These are phyloP conservation scores for Cynaeus angustus DNA, from an alignment of 2,888 invertebrate species.

Conservation along the genomic window DNA sequence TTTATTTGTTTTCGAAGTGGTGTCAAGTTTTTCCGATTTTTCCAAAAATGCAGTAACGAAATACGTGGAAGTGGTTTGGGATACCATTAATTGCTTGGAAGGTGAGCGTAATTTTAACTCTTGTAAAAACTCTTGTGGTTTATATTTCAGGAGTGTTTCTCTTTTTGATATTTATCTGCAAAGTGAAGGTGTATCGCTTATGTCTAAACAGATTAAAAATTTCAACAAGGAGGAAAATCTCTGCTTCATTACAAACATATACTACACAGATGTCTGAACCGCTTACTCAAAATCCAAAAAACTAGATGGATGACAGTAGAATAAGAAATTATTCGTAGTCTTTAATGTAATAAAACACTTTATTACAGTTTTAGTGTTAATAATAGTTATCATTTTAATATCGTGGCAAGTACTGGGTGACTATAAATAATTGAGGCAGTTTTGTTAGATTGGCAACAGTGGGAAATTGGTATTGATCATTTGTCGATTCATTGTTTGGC, in stretches of 20 bases:
- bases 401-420: too few species aligned
- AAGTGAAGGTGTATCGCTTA: slow-evolving; percentile 49
- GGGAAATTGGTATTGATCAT: too few species aligned
- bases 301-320: too few species aligned
- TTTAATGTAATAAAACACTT: too few species aligned
- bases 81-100: slow-evolving; percentile 79
- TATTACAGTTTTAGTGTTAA: too few species aligned
- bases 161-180: slow-evolving; percentile 52
- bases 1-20: slow-evolving; percentile 80
- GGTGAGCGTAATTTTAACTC: slow-evolving; percentile 68
- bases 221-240: slow-evolving; percentile 25
- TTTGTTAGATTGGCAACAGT: too few species aligned
- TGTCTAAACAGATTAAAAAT: slow-evolving; percentile 37
- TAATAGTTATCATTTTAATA: too few species aligned
- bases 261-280: slow-evolving; percentile 7
- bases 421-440: too few species aligned
- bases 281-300: too few species aligned
- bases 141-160: slow-evolving; percentile 50
- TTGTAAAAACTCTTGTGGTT: slow-evolving; percentile 42
- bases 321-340: too few species aligned
- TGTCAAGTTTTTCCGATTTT: slow-evolving; percentile 75
- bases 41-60: slow-evolving; percentile 72
- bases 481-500: too few species aligned
- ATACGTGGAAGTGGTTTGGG: slow-evolving; percentile 70
- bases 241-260: slow-evolving; percentile 13